Conservation (phyloP, 2,113 vertebrate genomes). For the Mustela lutreola region DNA sequence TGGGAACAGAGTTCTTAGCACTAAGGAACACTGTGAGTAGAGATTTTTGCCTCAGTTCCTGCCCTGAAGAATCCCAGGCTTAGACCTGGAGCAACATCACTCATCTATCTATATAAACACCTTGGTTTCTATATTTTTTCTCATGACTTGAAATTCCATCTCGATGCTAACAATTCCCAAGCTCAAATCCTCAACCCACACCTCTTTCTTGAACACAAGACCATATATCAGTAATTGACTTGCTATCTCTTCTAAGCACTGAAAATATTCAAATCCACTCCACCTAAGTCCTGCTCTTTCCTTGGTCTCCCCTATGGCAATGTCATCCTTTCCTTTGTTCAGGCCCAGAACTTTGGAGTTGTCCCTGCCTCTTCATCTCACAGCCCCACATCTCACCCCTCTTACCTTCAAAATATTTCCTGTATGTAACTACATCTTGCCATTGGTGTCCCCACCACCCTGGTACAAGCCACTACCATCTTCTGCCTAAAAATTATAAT, state of each 20-base stretch:
- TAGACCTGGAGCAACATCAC: not conserved
- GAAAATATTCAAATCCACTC: not conserved
- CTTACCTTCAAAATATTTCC: not conserved
- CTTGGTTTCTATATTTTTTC: not conserved
- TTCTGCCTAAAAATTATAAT: not conserved
- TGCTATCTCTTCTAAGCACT: not conserved
- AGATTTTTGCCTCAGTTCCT: not conserved
- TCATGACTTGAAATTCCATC: not conserved
- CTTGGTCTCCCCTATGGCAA: not conserved
- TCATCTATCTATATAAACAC: not conserved
- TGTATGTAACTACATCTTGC: not conserved
- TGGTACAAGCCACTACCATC: not conserved
- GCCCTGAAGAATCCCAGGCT: not conserved
- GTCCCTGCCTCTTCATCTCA: not conserved
- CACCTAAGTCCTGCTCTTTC: not conserved
- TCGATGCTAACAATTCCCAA: not conserved
- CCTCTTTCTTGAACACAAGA: not conserved
- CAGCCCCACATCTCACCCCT: not conserved
- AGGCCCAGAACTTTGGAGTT: not conserved
- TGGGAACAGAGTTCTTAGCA: not conserved
- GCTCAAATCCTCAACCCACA: not conserved
- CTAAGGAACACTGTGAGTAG: too few relatives aligned
- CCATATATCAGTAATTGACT: not conserved
- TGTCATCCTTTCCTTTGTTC: fast-evolving
- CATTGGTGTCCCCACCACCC: not conserved